Evolutionary conservation across 1,140 invertebrate genomes (phyloP).

Genomic region (Antheraea mylitta): DNA sequence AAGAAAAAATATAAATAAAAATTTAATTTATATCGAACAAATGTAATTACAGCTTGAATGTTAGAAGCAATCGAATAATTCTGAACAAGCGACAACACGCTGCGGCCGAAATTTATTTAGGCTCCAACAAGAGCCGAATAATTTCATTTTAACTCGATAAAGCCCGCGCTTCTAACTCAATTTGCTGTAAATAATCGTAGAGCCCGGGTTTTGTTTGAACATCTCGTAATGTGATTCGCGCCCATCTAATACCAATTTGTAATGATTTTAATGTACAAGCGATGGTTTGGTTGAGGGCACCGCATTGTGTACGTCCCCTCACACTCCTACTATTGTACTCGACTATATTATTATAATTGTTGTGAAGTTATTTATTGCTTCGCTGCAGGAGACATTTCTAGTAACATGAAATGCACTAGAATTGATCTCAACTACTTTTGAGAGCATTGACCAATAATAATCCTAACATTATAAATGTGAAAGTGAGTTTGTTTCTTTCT

Average conservation of each 20-base stretch:
- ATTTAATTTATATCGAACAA: constrained; percentile 8
- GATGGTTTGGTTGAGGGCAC: constrained; percentile 34
- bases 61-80: constrained; percentile 20
- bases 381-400: constrained; percentile 39
- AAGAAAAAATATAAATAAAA: neutral
- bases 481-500: no score
- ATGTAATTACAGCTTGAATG: constrained; percentile 26
- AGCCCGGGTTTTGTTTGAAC: constrained; percentile 44
- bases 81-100: constrained; percentile 10
- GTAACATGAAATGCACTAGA: constrained; percentile 22
- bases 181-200: constrained; percentile 44
- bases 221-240: constrained; percentile 53
- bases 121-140: constrained; percentile 28
- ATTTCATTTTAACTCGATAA: constrained; percentile 61
- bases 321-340: constrained; percentile 39
- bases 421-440: no score
- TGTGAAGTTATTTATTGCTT: constrained; percentile 50
- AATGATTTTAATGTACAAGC: constrained; percentile 68
- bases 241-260: constrained; percentile 68
- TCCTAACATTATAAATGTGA: no score
- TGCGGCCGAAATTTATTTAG: constrained; percentile 21
- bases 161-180: constrained; percentile 42
- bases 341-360: constrained; percentile 50
- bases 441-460: no score
- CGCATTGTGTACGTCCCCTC: constrained; percentile 40